These are phyloP conservation scores for Cinclus cinclus DNA, from an alignment of 2,113 vertebrate species.

Conservation along the genomic window DNA sequence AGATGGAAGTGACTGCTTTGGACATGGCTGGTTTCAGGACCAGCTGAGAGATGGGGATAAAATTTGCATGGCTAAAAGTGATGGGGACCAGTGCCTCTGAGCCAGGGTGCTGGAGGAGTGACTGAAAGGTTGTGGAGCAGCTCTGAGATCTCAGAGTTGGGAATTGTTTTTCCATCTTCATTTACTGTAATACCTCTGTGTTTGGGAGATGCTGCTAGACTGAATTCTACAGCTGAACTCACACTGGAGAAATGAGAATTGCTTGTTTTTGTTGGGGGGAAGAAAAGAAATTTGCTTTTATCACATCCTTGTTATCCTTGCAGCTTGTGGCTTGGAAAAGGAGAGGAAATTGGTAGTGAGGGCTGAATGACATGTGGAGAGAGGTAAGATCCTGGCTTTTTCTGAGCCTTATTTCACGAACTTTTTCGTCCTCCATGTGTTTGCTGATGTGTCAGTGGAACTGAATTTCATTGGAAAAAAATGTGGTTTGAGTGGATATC, in stretches of 20 bases:
- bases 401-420: background rate
- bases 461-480: background rate
- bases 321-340: background rate
- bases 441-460: background rate
- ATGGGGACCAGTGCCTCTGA: accelerated
- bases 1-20: background rate
- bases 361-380: background rate
- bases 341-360: background rate
- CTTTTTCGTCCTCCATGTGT: background rate
- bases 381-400: background rate
- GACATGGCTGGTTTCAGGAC: background rate
- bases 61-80: background rate
- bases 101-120: background rate
- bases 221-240: background rate
- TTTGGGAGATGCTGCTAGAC: background rate
- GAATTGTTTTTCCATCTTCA: background rate
- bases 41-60: background rate
- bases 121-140: background rate
- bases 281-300: background rate
- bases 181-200: background rate
- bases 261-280: background rate
- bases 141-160: background rate
- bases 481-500: background rate
- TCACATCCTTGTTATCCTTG: background rate
- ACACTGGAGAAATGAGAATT: background rate